Base-by-base conservation (phyloP, 2,113 vertebrate genomes). In the Mesembrinibis cayennensis region DNA sequence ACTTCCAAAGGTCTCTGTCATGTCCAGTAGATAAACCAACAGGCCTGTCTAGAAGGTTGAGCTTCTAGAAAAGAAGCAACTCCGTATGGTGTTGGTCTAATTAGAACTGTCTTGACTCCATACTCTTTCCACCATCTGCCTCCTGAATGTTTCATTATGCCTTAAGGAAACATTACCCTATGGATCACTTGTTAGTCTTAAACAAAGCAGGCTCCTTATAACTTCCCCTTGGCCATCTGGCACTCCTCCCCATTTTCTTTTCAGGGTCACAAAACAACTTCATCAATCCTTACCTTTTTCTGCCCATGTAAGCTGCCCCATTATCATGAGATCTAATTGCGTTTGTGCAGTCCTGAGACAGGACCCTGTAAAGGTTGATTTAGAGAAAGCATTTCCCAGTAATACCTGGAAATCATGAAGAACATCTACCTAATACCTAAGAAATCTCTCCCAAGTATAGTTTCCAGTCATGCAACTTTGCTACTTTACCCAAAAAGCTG, bases 91-190 rank as follows among this genome's bases (percentile, higher is more conserved):
- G 65, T 74, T 87, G 81, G n/a, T 44, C 72, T 95, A 85, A 91
- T 91, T 95, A 93, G 52, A 87, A 84, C 42, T 76, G 58, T 72
- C 87, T 85, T 94, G 78, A 96, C 74, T 95, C 82, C 82, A 66
- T 86, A 80, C 36, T 86, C 71, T 79, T 94, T 86, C 71, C 5
- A 74, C 90, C 90, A 90, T 91, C 88, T 93, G 88, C 76, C 71
- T 94, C 36, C 45, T 96, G 90, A 96, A 96, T 96, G 56, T 70
- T 82, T 96, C 81, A 96, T 93, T 91, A 93, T 96, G 92, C 93
- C 92, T 95, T 90, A 93, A 96, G 92, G 90, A 94, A 97, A 93
- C 58, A 82, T 96, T 95, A 89, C 65, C 49, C 89, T 91, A 77
- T 96, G 93, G 88, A 90, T 94, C 79, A 83, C 56, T 93, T 88